Base-by-base conservation (phyloP, 1,140 invertebrate species). In the Pogonomyrmex barbatus region DNA sequence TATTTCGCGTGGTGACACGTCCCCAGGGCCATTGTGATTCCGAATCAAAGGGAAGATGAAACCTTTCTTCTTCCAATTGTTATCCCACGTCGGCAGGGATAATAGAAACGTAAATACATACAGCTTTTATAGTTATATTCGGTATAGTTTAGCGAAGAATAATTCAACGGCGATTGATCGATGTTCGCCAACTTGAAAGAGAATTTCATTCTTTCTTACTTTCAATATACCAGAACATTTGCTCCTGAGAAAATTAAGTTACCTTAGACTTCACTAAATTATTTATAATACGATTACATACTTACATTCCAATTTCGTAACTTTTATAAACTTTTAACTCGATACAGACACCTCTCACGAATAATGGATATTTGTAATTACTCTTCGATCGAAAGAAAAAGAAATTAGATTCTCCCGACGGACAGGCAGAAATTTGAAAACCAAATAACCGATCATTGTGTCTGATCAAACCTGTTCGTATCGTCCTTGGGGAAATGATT, bases 41-140 rank as follows among this genome's bases (percentile, higher is more conserved):
- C 42, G 56, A 5, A 50, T 75, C 68, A 83, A 73, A 83, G 54
- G 4, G 6, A 62, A 60, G 9, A 60, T 60, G 45, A 75, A 73
- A 73, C 52, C 12, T 33, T 39, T 68, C 10, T 39, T 75, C 68
- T 75, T 24, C 33, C 12, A 73, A 50, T 39, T 17, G 33, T 73
- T 56, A 30, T 71, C 42, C 47, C 39, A 3, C n/a, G 52, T 17
- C 12, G 17, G 8, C 39, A 30, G 33, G 6, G 45, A 68, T 33
- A 33, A 8, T 36, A 36, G n/a, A 50, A 30, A 75, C n/a, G n/a
- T 47, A 73, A 14, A 36, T 12, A 45, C 2, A 33, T 33, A 36
- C 17, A 30, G 12, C n/a, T 36, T 3, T 52, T 10, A 12, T 30
- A 30, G 17, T 0, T 0, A 36, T 78, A 78, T 2, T 78, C 47